A percentile compares a stretch with the other conserved stretches of the same genome.
phyloP scores from a whole-genome alignment of 2,113 vertebrate species.

The Papio anubis region DNA sequence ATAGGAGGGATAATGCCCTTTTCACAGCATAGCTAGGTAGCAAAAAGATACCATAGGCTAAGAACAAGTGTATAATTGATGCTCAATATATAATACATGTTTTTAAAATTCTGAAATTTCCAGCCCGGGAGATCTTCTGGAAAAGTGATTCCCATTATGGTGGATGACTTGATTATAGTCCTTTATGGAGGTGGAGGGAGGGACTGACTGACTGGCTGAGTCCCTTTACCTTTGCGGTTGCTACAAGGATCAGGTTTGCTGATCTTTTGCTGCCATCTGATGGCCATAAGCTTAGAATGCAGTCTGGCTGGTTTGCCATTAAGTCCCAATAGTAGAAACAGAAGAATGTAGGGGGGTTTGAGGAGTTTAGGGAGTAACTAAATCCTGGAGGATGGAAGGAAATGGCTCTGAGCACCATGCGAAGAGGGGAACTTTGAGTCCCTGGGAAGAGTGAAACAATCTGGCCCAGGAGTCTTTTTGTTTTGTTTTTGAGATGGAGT shows the following conservation, averaged over 20 bases:
- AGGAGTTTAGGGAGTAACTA: background rate
- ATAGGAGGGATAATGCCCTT: background rate
- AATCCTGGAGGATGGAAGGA: background rate
- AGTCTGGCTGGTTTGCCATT: background rate
- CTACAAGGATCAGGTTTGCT: background rate
- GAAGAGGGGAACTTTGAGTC: background rate
- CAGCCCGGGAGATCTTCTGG: background rate
- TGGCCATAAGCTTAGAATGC: background rate
- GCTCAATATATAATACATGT: background rate
- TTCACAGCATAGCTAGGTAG: background rate
- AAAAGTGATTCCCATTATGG: background rate
- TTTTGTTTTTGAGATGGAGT: too few species aligned
- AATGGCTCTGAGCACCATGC: background rate
- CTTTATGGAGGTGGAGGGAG: background rate
- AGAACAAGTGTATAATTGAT: background rate
- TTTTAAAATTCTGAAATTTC: background rate
- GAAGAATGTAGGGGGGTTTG: background rate
- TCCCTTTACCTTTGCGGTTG: accelerated
- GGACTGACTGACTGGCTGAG: background rate
- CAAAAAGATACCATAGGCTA: background rate
- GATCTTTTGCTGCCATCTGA: constrained; percentile 57
- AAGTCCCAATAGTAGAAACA: background rate
- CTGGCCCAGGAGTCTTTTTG: background rate
- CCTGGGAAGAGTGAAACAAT: background rate
- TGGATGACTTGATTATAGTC: background rate